These are phyloP conservation scores for Mesochorus sp. DNA, from an alignment of 2,888 invertebrate genomes.

Conservation along the genomic window DNA sequence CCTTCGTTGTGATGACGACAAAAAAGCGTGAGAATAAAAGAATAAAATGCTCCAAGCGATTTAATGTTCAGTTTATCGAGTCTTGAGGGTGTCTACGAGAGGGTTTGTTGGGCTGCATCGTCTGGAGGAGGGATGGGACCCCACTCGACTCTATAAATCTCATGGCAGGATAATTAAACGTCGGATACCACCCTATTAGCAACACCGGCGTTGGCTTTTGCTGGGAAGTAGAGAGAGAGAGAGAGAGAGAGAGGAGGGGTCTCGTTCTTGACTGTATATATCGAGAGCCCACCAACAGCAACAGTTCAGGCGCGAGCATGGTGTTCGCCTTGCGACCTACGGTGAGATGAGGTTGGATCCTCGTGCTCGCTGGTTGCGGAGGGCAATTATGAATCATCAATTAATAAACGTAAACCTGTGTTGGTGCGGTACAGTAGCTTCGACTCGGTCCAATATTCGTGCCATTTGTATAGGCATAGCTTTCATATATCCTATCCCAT, in stretches of 20 bases:
- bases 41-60: conserved; percentile 13
- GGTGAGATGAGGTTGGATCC: conserved; percentile 12
- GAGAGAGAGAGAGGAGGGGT: conserved; percentile 17
- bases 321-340: conserved; percentile 18
- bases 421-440: background rate
- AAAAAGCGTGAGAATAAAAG: conserved; percentile 16
- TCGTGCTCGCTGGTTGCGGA: conserved; percentile 51
- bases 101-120: conserved; percentile 25
- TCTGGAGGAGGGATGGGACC: conserved; percentile 35
- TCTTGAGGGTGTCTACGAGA: background rate
- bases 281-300: conserved; percentile 66
- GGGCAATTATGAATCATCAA: conserved; percentile 76
- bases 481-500: background rate
- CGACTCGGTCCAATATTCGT: background rate
- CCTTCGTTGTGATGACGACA: no score
- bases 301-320: conserved; percentile 54
- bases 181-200: conserved; percentile 75
- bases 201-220: conserved; percentile 55
- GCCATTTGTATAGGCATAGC: background rate
- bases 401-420: conserved; percentile 72
- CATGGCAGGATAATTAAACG: conserved; percentile 73
- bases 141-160: conserved; percentile 70
- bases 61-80: conserved; percentile 29
- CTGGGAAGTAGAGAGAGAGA: conserved; percentile 29
- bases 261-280: no score